These are phyloP conservation scores for Ceraclea dissimilis DNA, from an alignment of 2,888 invertebrate genomes.

Conservation along the genomic window DNA sequence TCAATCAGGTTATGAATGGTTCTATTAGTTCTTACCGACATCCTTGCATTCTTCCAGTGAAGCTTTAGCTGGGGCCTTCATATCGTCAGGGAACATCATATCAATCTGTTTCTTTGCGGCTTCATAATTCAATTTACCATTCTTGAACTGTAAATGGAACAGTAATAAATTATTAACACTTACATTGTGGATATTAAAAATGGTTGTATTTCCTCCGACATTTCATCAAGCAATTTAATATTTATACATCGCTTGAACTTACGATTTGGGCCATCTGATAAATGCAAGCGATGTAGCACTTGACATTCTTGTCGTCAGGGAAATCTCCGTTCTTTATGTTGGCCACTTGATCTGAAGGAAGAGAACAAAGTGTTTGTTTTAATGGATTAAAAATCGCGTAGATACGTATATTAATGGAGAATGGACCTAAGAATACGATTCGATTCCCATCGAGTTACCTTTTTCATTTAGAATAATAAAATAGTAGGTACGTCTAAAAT, in stretches of 20 bases:
- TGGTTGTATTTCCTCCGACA: too few species aligned
- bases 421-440: too few species aligned
- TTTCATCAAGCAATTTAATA: too few species aligned
- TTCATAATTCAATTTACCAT: constrained; percentile 44
- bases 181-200: too few species aligned
- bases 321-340: constrained; percentile 38
- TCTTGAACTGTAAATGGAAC: constrained; percentile 39
- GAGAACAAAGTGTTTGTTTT: neutral
- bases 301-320: constrained; percentile 42
- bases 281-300: constrained; percentile 45
- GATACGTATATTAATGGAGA: too few species aligned
- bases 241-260: too few species aligned
- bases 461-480: too few species aligned
- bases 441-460: too few species aligned
- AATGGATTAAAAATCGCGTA: neutral
- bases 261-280: constrained; percentile 48
- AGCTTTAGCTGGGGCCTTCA: constrained; percentile 40
- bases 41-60: constrained; percentile 45
- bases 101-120: constrained; percentile 45
- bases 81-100: constrained; percentile 40
- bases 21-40: constrained; percentile 44
- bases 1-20: too few species aligned
- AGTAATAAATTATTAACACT: neutral
- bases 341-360: constrained; percentile 38
- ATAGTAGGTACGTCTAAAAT: too few species aligned